Percentiles rank a stretch among this genome's conserved stretches.
phyloP scores from a whole-genome alignment of 1,140 invertebrate genomes.

The Hestina assimilis region DNA sequence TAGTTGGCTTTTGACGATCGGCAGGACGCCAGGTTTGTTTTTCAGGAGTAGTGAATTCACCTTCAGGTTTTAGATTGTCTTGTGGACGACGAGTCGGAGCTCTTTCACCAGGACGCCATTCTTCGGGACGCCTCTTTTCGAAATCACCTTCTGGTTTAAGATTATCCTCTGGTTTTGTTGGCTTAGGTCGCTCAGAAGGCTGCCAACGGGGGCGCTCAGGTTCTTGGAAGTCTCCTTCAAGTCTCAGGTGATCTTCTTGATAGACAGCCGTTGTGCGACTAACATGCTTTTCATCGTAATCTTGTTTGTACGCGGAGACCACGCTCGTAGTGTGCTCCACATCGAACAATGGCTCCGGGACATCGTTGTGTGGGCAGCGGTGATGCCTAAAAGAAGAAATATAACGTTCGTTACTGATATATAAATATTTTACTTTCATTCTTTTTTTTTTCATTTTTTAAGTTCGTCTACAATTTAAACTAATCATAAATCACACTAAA shows the following conservation, averaged over 20 bases:
- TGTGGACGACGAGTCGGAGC: conserved; percentile 44
- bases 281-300: conserved; percentile 83
- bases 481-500: no score
- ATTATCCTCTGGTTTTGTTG: conserved; percentile 64
- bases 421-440: no score
- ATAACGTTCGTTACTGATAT: conserved; percentile 9
- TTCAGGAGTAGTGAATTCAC: conserved; percentile 74
- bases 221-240: conserved; percentile 79
- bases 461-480: no score
- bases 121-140: conserved; percentile 51
- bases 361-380: conserved; percentile 81
- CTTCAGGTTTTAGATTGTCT: conserved; percentile 81
- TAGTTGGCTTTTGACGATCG: conserved; percentile 53
- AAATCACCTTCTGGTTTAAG: conserved; percentile 77
- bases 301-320: conserved; percentile 81
- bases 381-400: conserved; percentile 78
- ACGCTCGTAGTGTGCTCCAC: conserved; percentile 78
- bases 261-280: conserved; percentile 75
- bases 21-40: conserved; percentile 42
- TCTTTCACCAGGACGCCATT: conserved; percentile 78
- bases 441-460: no score
- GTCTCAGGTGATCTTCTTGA: conserved; percentile 79
- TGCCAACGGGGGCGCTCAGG: conserved; percentile 49
- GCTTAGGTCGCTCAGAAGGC: conserved; percentile 72
- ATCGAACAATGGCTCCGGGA: conserved; percentile 80